A percentile compares a stretch with the other conserved stretches of the same genome.
These are phyloP conservation scores for Diorhabda elongata DNA, from an alignment of 1,140 invertebrate species.

Conservation along the genomic window DNA sequence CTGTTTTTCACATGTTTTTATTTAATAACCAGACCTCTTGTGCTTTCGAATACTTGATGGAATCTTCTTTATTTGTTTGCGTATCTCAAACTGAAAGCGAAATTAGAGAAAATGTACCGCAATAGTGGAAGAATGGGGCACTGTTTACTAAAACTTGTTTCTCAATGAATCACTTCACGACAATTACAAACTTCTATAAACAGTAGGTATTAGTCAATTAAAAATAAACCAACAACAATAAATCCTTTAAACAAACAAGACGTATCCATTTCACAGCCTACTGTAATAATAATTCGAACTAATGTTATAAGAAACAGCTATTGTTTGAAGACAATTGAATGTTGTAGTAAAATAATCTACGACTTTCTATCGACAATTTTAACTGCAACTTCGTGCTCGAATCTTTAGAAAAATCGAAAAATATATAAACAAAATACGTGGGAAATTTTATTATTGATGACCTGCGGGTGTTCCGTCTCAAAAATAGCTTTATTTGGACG, in stretches of 20 bases:
- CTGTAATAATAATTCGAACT: slow-evolving; percentile 10
- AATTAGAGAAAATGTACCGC: no score
- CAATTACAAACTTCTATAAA: background rate
- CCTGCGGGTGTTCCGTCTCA: background rate
- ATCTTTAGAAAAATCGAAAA: slow-evolving; percentile 12
- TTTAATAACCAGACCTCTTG: no score
- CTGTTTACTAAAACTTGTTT: no score
- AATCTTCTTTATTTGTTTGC: no score
- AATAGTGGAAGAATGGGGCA: no score
- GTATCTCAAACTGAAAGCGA: no score
- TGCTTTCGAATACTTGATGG: no score
- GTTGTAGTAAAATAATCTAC: slow-evolving; percentile 13
- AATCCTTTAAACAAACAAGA: slow-evolving; percentile 13
- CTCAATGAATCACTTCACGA: no score
- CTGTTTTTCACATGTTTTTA: no score
- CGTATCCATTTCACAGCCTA: slow-evolving; percentile 17
- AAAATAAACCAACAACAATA: slow-evolving; percentile 12
- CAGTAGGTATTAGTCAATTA: slow-evolving; percentile 3
- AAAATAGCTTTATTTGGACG: slow-evolving; percentile 14
- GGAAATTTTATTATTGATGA: slow-evolving; percentile 14
- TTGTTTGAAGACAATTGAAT: slow-evolving; percentile 19
- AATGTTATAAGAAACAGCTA: slow-evolving; percentile 17
- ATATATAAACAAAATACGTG: slow-evolving; percentile 11
- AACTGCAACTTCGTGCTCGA: slow-evolving; percentile 15
- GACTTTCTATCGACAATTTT: slow-evolving; percentile 19